Evolutionary conservation across 2,113 vertebrate genomes (phyloP).

Genomic region (Agapornis roseicollis): DNA sequence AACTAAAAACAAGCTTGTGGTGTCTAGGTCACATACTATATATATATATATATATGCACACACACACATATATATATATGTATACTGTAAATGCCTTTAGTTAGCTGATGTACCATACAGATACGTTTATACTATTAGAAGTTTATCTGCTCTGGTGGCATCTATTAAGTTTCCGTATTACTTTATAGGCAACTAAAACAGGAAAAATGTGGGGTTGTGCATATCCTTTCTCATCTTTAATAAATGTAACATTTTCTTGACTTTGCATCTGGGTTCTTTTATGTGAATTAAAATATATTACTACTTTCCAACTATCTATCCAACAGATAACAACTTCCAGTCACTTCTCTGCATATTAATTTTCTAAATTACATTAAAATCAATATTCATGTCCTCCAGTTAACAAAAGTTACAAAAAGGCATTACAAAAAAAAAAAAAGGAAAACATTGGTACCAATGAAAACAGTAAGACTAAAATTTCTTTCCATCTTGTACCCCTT

Average conservation of each 20-base stretch:
- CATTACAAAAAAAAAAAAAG: not conserved
- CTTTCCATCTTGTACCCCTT: not conserved
- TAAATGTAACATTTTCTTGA: not conserved
- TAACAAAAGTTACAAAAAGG: not conserved
- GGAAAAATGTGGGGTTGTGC: not conserved
- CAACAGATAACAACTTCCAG: not conserved
- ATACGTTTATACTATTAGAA: not conserved
- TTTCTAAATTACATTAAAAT: not conserved
- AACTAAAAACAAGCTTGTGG: not conserved
- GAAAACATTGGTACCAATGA: not conserved
- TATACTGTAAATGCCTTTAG: not conserved
- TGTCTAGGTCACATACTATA: not conserved
- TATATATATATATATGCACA: not conserved
- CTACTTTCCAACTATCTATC: not conserved
- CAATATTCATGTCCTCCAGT: not conserved
- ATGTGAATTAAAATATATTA: not conserved
- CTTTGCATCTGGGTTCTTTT: not conserved
- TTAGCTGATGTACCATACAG: not conserved
- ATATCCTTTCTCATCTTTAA: not conserved
- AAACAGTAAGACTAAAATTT: not conserved
- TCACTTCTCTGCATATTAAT: not conserved
- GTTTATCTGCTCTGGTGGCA: not conserved
- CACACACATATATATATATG: not conserved
- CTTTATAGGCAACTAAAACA: not conserved
- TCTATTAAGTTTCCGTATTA: not conserved